Conservation (phyloP, 2,797 vertebrate genomes). For the Ctenopoma multispine region DNA sequence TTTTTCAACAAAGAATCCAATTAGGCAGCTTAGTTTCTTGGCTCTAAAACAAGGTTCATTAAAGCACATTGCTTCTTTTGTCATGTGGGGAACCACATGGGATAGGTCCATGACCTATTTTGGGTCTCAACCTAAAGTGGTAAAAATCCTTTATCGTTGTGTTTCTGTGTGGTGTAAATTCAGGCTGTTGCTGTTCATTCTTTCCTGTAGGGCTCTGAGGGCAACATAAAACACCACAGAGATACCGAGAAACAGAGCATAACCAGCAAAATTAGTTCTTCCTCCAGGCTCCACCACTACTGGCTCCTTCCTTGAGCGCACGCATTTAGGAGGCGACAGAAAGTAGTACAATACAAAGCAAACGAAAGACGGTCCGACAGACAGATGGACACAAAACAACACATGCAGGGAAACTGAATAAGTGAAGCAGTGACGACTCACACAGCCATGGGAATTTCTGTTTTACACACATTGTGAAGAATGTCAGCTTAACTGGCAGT, state of each 20-base stretch:
- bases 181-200: slow-evolving; percentile 36
- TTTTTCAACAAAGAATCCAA: slow-evolving; percentile 45
- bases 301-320: slow-evolving; percentile 54
- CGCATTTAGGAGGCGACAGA: slow-evolving; percentile 26
- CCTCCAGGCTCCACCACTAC: slow-evolving; percentile 54
- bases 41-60: slow-evolving; percentile 57
- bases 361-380: slow-evolving; percentile 24
- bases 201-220: slow-evolving; percentile 52
- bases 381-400: slow-evolving; percentile 10
- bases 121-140: slow-evolving; percentile 48
- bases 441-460: too few relatives aligned
- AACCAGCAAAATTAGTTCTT: slow-evolving; percentile 72
- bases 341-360: slow-evolving; percentile 37
- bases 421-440: slow-evolving; percentile 1
- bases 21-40: slow-evolving; percentile 50
- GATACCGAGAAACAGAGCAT: slow-evolving; percentile 75
- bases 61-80: slow-evolving; percentile 46
- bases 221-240: slow-evolving; percentile 62
- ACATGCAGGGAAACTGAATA: slow-evolving; percentile 14
- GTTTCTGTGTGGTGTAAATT: slow-evolving; percentile 29
- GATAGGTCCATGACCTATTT: slow-evolving; percentile 61
- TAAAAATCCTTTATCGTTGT: slow-evolving; percentile 19
- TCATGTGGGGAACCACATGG: slow-evolving; percentile 41
- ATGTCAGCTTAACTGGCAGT: slow-evolving; percentile 23
- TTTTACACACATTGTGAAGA: slow-evolving; percentile 1